Evolutionary conservation across 2,888 invertebrate genomes (phyloP).

Genomic region (Aspidiotus destructor): DNA sequence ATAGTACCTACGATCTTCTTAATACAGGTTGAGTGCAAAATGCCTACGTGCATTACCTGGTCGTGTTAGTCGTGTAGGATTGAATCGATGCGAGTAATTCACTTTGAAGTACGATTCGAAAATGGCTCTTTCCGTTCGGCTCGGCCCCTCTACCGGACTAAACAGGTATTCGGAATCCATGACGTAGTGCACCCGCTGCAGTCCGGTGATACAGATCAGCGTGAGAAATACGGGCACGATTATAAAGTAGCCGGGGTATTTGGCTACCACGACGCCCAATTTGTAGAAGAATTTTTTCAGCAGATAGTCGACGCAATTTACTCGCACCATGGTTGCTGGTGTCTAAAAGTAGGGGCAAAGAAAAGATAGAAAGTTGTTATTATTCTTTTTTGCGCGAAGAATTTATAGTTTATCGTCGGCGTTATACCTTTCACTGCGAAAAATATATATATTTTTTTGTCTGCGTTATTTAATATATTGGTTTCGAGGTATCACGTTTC

Average conservation of each 20-base stretch:
- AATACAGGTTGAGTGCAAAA: not conserved
- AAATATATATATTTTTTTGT: not conserved
- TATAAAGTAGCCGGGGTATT: conserved; percentile 77
- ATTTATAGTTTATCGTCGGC: too few species aligned
- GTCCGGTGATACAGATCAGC: conserved; percentile 69
- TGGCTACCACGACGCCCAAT: conserved; percentile 67
- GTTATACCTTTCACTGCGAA: too few species aligned
- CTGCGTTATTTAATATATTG: not conserved
- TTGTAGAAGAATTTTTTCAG: conserved; percentile 72
- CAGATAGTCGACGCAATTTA: conserved; percentile 60
- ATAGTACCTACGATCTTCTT: too few species aligned
- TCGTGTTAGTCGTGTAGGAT: conserved; percentile 75
- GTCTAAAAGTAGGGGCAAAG: not conserved
- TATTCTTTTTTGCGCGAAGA: too few species aligned
- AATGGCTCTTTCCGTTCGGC: conserved; percentile 67
- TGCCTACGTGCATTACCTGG: conserved; percentile 51
- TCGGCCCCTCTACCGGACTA: conserved; percentile 77
- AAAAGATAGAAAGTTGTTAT: not conserved
- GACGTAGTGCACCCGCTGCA: conserved; percentile 71
- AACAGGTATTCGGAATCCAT: conserved; percentile 90
- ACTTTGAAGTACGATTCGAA: conserved; percentile 78
- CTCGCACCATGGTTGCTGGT: conserved; percentile 10
- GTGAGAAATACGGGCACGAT: conserved; percentile 75
- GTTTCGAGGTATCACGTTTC: not conserved
- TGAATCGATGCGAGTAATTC: conserved; percentile 76